Percentiles rank a stretch among this genome's conserved stretches.
Evolutionary conservation across 1,140 invertebrate species (phyloP).

Genomic region (fruit fly (Drosophila melanogaster)): DNA sequence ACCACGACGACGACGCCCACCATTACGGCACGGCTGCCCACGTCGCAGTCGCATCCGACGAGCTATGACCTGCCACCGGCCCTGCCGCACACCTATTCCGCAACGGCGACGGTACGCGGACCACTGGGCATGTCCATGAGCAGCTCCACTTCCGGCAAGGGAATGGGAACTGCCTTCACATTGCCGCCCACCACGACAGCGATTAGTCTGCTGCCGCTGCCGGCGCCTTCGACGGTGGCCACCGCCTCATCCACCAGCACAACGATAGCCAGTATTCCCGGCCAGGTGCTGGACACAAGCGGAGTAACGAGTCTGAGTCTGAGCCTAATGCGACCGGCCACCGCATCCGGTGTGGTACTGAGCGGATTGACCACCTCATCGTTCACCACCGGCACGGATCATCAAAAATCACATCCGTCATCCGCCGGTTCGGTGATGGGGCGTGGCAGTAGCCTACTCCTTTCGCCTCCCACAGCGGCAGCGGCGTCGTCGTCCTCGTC

Average conservation of each 20-base stretch:
- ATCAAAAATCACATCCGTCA: conserved; percentile 69
- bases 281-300: conserved; percentile 63
- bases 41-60: conserved; percentile 70
- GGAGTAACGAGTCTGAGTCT: conserved; percentile 71
- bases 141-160: conserved; percentile 37
- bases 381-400: conserved; percentile 38
- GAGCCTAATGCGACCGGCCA: conserved; percentile 60
- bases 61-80: conserved; percentile 75
- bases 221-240: conserved; percentile 52
- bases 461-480: conserved; percentile 29
- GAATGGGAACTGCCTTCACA: conserved; percentile 16
- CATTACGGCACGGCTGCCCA: conserved; percentile 62
- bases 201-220: conserved; percentile 68
- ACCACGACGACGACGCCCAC: conserved; percentile 44
- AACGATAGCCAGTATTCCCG: conserved; percentile 51
- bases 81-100: conserved; percentile 72
- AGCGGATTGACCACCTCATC: conserved; percentile 41
- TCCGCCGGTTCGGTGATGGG: conserved; percentile 55
- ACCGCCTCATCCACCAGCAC: conserved; percentile 11
- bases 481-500: conserved; percentile 23
- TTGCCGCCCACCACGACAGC: conserved; percentile 64
- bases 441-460: conserved; percentile 48
- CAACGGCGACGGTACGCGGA: conserved; percentile 65
- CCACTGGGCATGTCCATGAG: conserved; percentile 75
- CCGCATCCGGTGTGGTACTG: conserved; percentile 25